phyloP scores from a whole-genome alignment of 2,113 vertebrate species.

The Oryzias javanicus region DNA sequence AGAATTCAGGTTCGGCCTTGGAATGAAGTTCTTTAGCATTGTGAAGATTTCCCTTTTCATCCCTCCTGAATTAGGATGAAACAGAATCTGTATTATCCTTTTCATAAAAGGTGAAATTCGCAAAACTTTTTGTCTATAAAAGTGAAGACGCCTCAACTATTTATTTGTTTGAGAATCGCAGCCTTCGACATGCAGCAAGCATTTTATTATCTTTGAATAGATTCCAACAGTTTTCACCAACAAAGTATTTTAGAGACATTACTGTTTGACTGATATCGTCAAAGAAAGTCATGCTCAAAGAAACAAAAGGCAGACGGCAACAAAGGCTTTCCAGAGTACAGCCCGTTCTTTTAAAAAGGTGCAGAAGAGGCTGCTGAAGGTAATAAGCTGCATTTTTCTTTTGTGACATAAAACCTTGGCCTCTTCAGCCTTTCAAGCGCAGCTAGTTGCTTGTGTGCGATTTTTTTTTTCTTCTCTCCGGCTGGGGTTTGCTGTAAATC shows the following conservation, averaged over 20 bases:
- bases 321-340: background rate
- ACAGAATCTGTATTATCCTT: too few relatives aligned
- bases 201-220: background rate
- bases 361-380: background rate
- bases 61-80: too few relatives aligned
- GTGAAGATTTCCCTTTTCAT: too few relatives aligned
- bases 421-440: slow-evolving; percentile 2
- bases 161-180: background rate
- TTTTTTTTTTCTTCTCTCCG: background rate
- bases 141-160: background rate
- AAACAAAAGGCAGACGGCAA: slow-evolving; percentile 5
- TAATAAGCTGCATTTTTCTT: background rate
- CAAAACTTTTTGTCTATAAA: too few relatives aligned
- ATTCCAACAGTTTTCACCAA: background rate
- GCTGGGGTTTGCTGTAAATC: background rate
- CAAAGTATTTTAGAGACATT: slow-evolving; percentile 2
- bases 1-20: too few relatives aligned
- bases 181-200: background rate
- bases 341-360: slow-evolving; percentile 3
- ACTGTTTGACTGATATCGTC: background rate
- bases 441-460: background rate
- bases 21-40: too few relatives aligned
- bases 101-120: too few relatives aligned
- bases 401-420: background rate
- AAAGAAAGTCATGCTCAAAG: background rate